phyloP scores from a whole-genome alignment of 2,888 invertebrate species.

The Epinotia demarniana region DNA sequence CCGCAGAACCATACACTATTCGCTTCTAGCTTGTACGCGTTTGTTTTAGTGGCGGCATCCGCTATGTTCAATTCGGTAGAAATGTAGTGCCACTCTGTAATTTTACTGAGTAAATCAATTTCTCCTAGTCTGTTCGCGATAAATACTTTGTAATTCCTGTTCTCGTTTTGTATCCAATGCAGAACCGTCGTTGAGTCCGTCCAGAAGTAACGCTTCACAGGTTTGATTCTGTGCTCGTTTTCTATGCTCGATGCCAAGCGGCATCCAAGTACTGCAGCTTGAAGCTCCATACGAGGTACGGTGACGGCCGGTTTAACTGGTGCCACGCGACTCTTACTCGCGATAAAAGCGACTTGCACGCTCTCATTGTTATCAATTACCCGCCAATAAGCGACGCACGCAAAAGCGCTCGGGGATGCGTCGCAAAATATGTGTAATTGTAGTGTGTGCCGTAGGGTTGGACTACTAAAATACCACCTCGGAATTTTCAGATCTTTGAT shows the following conservation, averaged over 20 bases:
- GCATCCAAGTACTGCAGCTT: conserved; percentile 25
- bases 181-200: conserved; percentile 43
- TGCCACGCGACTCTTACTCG: too few relatives aligned
- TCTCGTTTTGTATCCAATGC: conserved; percentile 50
- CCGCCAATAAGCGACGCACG: too few relatives aligned
- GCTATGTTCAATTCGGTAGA: conserved; percentile 38
- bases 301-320: too few relatives aligned
- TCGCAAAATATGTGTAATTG: too few relatives aligned
- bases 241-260: conserved; percentile 8
- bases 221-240: conserved; percentile 22
- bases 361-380: too few relatives aligned
- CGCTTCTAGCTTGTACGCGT: neutral
- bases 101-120: conserved; percentile 29
- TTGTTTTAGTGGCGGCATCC: conserved; percentile 28
- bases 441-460: too few relatives aligned
- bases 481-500: too few relatives aligned
- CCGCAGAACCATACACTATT: too few relatives aligned
- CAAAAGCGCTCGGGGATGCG: too few relatives aligned
- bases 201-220: conserved; percentile 14
- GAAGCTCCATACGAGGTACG: conserved; percentile 32
- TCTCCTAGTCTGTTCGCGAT: conserved; percentile 51
- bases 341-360: too few relatives aligned
- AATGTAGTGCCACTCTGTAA: conserved; percentile 25
- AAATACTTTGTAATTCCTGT: conserved; percentile 51
- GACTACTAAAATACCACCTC: too few relatives aligned